Percentiles rank a stretch among this genome's conserved stretches.
These are phyloP conservation scores for Drosophila eugracilis DNA, from an alignment of 1,140 invertebrate species.

Conservation along the genomic window DNA sequence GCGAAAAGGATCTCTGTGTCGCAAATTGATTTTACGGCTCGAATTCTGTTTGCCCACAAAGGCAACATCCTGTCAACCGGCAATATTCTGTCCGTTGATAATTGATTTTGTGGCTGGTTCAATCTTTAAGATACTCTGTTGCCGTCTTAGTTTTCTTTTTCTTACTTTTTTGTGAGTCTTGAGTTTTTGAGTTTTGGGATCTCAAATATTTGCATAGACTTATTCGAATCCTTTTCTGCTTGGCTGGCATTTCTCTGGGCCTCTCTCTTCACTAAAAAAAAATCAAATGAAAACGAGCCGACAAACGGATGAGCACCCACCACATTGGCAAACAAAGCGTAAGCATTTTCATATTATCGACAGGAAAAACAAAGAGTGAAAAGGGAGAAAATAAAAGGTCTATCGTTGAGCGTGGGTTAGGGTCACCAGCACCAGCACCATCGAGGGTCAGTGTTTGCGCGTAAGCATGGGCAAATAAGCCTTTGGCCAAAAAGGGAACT, in stretches of 20 bases:
- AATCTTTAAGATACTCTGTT: slow-evolving; percentile 44
- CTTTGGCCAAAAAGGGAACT: slow-evolving; percentile 72
- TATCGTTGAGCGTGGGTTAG: slow-evolving; percentile 63
- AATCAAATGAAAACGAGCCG: slow-evolving; percentile 50
- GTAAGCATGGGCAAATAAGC: slow-evolving; percentile 73
- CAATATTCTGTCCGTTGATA: slow-evolving; percentile 72
- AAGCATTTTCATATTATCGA: slow-evolving; percentile 64
- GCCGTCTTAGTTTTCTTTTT: slow-evolving; percentile 4
- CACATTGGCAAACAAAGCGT: slow-evolving; percentile 73
- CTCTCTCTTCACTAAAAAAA: slow-evolving; percentile 51
- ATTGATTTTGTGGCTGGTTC: slow-evolving; percentile 82
- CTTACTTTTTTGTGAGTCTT: neutral
- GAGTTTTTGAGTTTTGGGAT: slow-evolving; percentile 5
- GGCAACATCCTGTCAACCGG: slow-evolving; percentile 55
- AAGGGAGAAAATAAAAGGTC: slow-evolving; percentile 55
- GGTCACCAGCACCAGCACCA: slow-evolving; percentile 29
- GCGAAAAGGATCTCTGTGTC: slow-evolving; percentile 37
- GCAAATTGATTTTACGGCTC: slow-evolving; percentile 81
- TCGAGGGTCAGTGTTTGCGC: slow-evolving; percentile 73
- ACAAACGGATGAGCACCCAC: slow-evolving; percentile 60
- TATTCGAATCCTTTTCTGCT: slow-evolving; percentile 66
- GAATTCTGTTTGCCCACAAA: slow-evolving; percentile 73
- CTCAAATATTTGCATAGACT: slow-evolving; percentile 75
- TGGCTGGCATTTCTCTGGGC: slow-evolving; percentile 38
- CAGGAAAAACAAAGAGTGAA: slow-evolving; percentile 47